A percentile compares a stretch with the other conserved stretches of the same genome.
These are phyloP conservation scores for Odobenus rosmarus DNA, from an alignment of 2,113 vertebrate genomes.

Conservation along the genomic window DNA sequence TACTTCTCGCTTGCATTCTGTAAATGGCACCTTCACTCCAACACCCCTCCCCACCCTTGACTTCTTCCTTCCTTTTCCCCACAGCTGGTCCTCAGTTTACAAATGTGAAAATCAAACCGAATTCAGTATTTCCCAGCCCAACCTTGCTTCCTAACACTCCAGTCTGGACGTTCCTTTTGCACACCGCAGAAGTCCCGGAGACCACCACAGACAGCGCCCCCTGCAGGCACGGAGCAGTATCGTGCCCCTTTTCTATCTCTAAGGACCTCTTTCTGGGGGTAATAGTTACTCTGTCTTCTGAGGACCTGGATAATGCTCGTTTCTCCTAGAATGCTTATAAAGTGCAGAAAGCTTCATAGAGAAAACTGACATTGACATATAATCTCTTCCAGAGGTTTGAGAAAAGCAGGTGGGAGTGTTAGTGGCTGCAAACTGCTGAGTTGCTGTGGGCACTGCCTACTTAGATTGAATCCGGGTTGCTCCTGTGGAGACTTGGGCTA, in stretches of 20 bases:
- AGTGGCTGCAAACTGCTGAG: neutral
- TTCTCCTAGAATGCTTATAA: neutral
- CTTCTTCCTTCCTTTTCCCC: neutral
- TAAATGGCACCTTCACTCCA: neutral
- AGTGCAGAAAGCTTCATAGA: neutral
- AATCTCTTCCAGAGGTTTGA: neutral
- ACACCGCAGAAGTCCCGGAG: fast-evolving
- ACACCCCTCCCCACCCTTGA: neutral
- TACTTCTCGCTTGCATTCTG: neutral
- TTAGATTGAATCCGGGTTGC: neutral
- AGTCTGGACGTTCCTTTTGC: neutral
- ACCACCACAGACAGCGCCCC: neutral
- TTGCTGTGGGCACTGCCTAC: neutral
- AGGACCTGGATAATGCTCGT: neutral
- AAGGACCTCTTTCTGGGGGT: neutral
- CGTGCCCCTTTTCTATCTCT: neutral
- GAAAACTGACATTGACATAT: neutral
- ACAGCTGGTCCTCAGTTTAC: neutral
- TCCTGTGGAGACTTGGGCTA: neutral
- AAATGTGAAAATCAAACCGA: neutral
- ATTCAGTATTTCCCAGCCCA: neutral
- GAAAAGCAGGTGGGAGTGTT: neutral
- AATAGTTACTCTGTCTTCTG: neutral
- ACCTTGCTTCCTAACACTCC: neutral
- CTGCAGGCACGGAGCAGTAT: neutral